These are phyloP conservation scores for Heliothis virescens DNA, from an alignment of 1,140 invertebrate genomes.

Conservation along the genomic window DNA sequence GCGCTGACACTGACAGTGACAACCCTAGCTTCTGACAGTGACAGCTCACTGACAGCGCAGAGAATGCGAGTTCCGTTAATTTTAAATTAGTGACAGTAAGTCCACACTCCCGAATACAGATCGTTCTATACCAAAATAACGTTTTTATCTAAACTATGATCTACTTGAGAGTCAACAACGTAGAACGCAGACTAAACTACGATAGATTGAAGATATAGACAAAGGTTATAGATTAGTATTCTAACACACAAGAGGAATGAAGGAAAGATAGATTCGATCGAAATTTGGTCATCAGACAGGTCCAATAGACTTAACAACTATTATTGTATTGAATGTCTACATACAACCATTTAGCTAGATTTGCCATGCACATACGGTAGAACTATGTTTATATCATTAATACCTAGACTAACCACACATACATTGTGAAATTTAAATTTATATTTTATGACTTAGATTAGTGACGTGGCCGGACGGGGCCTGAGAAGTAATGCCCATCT, in stretches of 20 bases:
- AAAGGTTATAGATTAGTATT: conserved; percentile 46
- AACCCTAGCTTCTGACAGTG: not conserved
- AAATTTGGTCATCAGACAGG: conserved; percentile 73
- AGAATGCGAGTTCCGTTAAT: conserved; percentile 49
- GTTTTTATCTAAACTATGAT: conserved; percentile 72
- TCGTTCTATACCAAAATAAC: conserved; percentile 81
- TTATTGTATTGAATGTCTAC: conserved; percentile 84
- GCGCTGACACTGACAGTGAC: not conserved
- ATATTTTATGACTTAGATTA: conserved; percentile 68
- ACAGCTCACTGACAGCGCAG: conserved; percentile 4
- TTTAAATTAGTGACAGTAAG: conserved; percentile 84
- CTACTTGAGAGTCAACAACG: conserved; percentile 80
- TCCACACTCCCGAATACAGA: conserved; percentile 64
- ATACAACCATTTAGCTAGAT: conserved; percentile 83
- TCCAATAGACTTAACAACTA: conserved; percentile 74
- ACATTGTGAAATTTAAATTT: conserved; percentile 77
- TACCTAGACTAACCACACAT: conserved; percentile 82
- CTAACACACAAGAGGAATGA: conserved; percentile 59
- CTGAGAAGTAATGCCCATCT: conserved; percentile 43
- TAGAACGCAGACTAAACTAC: conserved; percentile 74
- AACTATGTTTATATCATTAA: conserved; percentile 47
- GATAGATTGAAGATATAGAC: conserved; percentile 66
- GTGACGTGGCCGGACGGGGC: conserved; percentile 65
- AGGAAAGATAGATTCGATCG: conserved; percentile 56
- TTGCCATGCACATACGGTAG: conserved; percentile 79